A percentile compares a stretch with the other conserved stretches of the same genome.
Evolutionary conservation across 2,797 vertebrate genomes (phyloP).

Genomic region (Coluber constrictor): DNA sequence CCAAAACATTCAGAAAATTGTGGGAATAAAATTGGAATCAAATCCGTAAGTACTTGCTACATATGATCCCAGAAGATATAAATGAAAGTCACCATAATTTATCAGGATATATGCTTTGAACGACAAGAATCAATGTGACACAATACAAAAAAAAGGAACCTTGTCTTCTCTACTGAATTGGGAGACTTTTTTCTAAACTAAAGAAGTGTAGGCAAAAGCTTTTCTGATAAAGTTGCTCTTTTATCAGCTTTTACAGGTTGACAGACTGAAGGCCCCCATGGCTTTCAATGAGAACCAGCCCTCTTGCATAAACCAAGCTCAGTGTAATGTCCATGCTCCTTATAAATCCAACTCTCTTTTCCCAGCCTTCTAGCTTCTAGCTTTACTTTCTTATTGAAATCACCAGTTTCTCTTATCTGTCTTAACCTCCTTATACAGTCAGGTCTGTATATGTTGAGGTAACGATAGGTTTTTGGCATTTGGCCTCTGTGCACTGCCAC

Average conservation of each 20-base stretch:
- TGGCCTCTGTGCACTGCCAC: neutral
- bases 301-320: neutral
- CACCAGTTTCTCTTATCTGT: neutral
- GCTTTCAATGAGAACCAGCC: neutral
- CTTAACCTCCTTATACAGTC: neutral
- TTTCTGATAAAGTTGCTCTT: neutral
- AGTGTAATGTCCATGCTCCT: neutral
- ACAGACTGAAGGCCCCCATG: neutral
- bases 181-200: neutral
- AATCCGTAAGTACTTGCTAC: neutral
- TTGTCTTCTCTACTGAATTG: neutral
- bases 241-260: too few species aligned
- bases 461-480: neutral
- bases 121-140: neutral
- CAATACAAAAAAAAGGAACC: neutral
- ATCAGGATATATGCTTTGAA: neutral
- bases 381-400: neutral
- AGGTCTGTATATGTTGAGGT: neutral
- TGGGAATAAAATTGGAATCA: neutral
- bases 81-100: neutral
- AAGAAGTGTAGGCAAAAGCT: neutral
- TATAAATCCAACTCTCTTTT: neutral
- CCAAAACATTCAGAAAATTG: neutral
- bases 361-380: neutral
- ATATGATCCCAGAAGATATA: neutral